Evolutionary conservation across 1,140 invertebrate species (phyloP).

Genomic region (Neotoxoptera formosana): DNA sequence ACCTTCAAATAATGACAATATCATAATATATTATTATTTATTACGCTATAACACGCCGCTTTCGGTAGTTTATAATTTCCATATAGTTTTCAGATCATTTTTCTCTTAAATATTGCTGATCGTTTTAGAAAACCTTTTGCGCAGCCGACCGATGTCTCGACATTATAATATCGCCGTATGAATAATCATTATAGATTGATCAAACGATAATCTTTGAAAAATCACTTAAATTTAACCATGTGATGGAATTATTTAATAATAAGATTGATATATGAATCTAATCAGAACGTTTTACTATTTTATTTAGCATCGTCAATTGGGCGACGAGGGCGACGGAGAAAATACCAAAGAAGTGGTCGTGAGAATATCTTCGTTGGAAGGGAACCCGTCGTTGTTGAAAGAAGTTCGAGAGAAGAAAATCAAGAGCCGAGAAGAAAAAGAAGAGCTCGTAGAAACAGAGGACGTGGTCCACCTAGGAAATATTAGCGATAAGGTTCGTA

Average conservation of each 20-base stretch:
- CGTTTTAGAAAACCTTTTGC: neutral
- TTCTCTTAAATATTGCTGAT: neutral
- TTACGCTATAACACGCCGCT: neutral
- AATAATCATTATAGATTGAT: neutral
- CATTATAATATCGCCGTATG: neutral
- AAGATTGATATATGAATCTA: neutral
- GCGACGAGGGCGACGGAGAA: slow-evolving; percentile 65
- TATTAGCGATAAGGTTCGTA: slow-evolving; percentile 81
- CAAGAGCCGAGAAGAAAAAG: slow-evolving; percentile 81
- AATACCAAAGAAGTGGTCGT: slow-evolving; percentile 72
- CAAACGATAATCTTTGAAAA: neutral
- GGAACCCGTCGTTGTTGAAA: slow-evolving; percentile 69
- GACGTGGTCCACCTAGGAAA: slow-evolving; percentile 82
- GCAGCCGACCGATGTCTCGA: neutral
- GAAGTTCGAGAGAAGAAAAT: slow-evolving; percentile 81
- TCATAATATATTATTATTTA: neutral
- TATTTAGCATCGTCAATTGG: slow-evolving; percentile 63
- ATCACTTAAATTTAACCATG: neutral
- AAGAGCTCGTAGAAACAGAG: slow-evolving; percentile 81
- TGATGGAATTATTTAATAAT: neutral
- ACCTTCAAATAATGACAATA: neutral
- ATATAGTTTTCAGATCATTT: neutral
- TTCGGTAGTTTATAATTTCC: neutral
- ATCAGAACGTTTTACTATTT: neutral
- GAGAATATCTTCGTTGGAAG: slow-evolving; percentile 68